Conservation (phyloP, 2,888 invertebrate genomes). For the Pandemis cinnamomeana region DNA sequence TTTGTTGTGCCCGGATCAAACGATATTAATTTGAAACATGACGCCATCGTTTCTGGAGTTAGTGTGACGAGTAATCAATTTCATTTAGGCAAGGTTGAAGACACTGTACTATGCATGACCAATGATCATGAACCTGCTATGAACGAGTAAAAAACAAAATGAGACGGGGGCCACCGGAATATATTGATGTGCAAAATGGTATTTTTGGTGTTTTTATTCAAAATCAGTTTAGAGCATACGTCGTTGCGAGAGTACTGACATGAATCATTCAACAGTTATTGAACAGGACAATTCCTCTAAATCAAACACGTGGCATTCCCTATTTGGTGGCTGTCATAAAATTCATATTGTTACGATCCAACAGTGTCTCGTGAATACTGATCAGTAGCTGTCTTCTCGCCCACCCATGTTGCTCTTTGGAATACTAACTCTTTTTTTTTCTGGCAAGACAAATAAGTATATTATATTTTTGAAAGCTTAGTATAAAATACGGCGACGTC, state of each 20-base stretch:
- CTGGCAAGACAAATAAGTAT: not conserved
- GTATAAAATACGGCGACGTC: not conserved
- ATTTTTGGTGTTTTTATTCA: not conserved
- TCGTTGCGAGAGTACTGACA: not conserved
- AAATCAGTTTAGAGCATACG: not conserved
- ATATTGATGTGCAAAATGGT: not conserved
- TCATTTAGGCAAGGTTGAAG: conserved; percentile 4
- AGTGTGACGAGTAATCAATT: conserved; percentile 5
- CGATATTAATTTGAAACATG: not conserved
- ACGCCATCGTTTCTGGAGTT: conserved; percentile 11
- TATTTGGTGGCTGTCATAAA: conserved; percentile 29
- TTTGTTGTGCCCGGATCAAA: not conserved
- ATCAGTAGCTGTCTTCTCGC: conserved; percentile 9
- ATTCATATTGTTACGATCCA: conserved; percentile 10
- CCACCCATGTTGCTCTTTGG: conserved; percentile 28
- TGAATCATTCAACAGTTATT: not conserved
- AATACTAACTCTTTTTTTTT: conserved; percentile 3
- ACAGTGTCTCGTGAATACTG: conserved; percentile 16
- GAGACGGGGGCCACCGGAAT: not conserved
- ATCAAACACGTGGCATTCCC: conserved; percentile 5
- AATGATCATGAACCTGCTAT: conserved; percentile 8
- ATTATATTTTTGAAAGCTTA: not conserved
- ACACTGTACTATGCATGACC: not conserved
- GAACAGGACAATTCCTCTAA: not conserved
- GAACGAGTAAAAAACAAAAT: not conserved